These are phyloP conservation scores for Microhierax caerulescens DNA, from an alignment of 2,797 vertebrate species.

Conservation along the genomic window DNA sequence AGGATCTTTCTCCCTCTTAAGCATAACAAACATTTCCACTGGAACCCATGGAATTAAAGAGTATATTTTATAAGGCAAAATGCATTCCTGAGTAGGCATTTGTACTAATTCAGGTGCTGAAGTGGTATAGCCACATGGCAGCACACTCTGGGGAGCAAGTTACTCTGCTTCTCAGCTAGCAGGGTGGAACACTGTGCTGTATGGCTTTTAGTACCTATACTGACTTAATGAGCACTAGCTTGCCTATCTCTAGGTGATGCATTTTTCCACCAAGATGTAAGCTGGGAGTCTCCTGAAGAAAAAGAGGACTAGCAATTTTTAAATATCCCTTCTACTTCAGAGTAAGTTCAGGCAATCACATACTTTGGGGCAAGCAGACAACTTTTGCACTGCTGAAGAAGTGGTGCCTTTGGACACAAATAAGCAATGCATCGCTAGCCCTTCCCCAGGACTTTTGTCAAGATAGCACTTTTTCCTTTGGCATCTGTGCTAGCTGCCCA, in stretches of 20 bases:
- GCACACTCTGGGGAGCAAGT: not conserved
- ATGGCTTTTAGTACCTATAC: not conserved
- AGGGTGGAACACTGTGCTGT: not conserved
- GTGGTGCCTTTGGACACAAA: not conserved
- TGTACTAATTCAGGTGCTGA: not conserved
- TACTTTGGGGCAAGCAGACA: not conserved
- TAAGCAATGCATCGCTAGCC: not conserved
- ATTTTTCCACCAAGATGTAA: not conserved
- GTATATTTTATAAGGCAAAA: not conserved
- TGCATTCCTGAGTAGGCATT: not conserved
- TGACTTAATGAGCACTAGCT: not conserved
- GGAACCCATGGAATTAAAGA: not conserved
- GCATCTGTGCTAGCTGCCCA: not conserved
- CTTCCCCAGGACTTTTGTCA: not conserved
- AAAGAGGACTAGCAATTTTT: not conserved
- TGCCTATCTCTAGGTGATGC: not conserved
- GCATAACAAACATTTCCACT: not conserved
- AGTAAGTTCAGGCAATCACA: not conserved
- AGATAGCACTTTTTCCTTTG: not conserved
- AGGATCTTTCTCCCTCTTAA: not conserved
- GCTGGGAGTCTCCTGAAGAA: not conserved
- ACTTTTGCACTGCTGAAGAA: not conserved
- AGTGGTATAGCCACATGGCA: not conserved
- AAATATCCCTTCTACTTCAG: not conserved
- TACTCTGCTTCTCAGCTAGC: not conserved